These are phyloP conservation scores for Drosophila lini DNA, from an alignment of 1,140 invertebrate genomes.

Conservation along the genomic window DNA sequence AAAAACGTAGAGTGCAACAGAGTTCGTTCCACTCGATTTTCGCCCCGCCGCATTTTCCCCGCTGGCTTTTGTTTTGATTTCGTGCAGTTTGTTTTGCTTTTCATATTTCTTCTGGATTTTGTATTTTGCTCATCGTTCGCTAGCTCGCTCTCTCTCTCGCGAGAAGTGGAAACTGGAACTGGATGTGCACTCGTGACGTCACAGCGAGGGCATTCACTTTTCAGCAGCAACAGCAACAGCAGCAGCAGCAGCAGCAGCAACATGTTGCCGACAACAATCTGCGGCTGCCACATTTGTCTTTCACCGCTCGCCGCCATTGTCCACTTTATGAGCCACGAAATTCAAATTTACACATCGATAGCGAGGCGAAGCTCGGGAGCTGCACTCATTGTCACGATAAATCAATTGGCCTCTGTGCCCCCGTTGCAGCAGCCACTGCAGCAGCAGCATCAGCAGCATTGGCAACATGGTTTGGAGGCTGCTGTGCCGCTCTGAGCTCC, in stretches of 20 bases:
- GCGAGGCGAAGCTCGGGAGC: slow-evolving; percentile 50
- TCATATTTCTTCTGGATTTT: slow-evolving; percentile 80
- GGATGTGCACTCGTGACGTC: slow-evolving; percentile 63
- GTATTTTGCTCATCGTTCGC: slow-evolving; percentile 78
- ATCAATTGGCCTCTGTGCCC: slow-evolving; percentile 79
- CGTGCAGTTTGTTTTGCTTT: slow-evolving; percentile 79
- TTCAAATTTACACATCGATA: slow-evolving; percentile 80
- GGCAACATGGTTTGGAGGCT: slow-evolving; percentile 13
- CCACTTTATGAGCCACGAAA: slow-evolving; percentile 77
- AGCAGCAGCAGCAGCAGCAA: slow-evolving; percentile 39
- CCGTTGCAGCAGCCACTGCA: slow-evolving; percentile 5
- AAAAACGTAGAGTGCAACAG: slow-evolving; percentile 70
- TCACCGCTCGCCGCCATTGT: slow-evolving; percentile 57
- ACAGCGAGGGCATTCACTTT: slow-evolving; percentile 76
- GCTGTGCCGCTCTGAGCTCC: neutral
- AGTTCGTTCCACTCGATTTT: slow-evolving; percentile 76
- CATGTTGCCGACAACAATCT: slow-evolving; percentile 70
- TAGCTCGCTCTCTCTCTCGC: neutral
- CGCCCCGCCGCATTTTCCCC: slow-evolving; percentile 10
- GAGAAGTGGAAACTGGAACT: slow-evolving; percentile 39
- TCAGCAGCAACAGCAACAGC: slow-evolving; percentile 8
- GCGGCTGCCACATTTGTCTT: slow-evolving; percentile 52
- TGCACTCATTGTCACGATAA: slow-evolving; percentile 81
- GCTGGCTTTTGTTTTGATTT: slow-evolving; percentile 73
- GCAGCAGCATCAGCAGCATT: slow-evolving; percentile 5